Percentiles rank a stretch among this genome's conserved stretches.
Conservation (phyloP, 2,113 vertebrate genomes). For the Hucho hucho region DNA sequence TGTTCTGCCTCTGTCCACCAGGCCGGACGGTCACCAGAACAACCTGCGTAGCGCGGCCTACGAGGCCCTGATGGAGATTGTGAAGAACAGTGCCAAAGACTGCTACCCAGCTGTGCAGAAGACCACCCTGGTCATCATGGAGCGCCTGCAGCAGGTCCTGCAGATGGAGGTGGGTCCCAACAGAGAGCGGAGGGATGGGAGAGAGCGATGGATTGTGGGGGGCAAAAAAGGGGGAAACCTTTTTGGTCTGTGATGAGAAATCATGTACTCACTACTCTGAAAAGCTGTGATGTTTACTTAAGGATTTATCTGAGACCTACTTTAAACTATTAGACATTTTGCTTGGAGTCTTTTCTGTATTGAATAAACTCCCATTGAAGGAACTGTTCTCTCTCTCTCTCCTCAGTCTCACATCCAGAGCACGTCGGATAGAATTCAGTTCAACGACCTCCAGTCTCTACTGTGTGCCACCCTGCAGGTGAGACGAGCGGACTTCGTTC, state of each 20-base stretch:
- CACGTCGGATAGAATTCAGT: constrained; percentile 97
- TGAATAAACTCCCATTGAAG: background rate
- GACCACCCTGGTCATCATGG: constrained; percentile 98
- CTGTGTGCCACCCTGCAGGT: constrained; percentile 98
- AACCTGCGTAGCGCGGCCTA: constrained; percentile 96
- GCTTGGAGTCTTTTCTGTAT: background rate
- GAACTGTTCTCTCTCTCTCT: background rate
- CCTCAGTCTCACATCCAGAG: constrained; percentile 97
- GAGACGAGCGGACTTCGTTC: constrained; percentile 6
- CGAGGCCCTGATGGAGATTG: constrained; percentile 98
- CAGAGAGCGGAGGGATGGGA: background rate
- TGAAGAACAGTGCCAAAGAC: constrained; percentile 99
- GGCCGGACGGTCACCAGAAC: constrained; percentile 97
- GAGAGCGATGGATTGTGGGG: background rate
- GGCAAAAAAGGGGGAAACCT: background rate
- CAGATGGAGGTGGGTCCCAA: constrained; percentile 91
- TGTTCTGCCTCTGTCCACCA: constrained; percentile 40
- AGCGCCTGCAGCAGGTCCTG: constrained; percentile 95
- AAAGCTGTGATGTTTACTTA: constrained; percentile 5
- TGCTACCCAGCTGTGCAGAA: constrained; percentile 98
- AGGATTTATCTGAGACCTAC: constrained; percentile 9
- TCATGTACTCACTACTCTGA: constrained; percentile 21
- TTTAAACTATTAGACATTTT: background rate
- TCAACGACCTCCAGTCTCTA: constrained; percentile 96
- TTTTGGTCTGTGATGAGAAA: constrained; percentile 8